Evolutionary conservation across 1,140 invertebrate genomes (phyloP), one percentile per base, ranked within the genome.

Genomic region (Melipona quadrifasciata): DNA sequence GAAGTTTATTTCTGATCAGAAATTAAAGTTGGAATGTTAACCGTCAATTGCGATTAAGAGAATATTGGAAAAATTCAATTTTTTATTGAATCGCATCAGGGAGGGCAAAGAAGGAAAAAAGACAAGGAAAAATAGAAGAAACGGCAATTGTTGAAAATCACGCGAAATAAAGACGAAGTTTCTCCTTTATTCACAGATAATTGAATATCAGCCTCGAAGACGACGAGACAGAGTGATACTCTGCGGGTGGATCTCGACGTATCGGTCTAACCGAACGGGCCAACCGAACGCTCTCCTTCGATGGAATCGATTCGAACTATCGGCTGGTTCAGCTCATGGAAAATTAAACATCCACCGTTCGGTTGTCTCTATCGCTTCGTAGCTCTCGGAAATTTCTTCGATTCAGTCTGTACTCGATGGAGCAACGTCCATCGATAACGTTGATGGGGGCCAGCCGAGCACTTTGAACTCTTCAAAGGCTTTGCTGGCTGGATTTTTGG

Each of bases 261-360:
- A 86, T 83, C n/a, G 39, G 39, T 0, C 6, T 6, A 47, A 47
- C 39, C 8, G 39, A n/a, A n/a, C n/a, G n/a, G n/a, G n/a, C n/a
- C n/a, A n/a, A n/a, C n/a, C n/a, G n/a, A n/a, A n/a, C n/a, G 72
- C 55, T 34, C 65, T 34, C 80, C 57, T 51, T 39, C 81, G 72
- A 64, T 39, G 34, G 73, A 86, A 80, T 87, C 87, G 79, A 87
- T 88, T 80, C 58, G 8, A 27, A 57, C 67, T 39, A 72, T 34
- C 78, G 78, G 67, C 53, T 71, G 78, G 12, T 71, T 80, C 64
- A 72, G 34, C 74, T 73, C 77, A 67, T 86, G 68, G 75, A 86
- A 86, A 88, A 88, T 83, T 77, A 89, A 88, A 84, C 78, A 87
- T 80, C 76, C 39, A 47, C 39, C 39, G 39, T 47, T 47, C 73